Evolutionary conservation across 2,888 invertebrate species (phyloP), one percentile per base, ranked within the genome.

Genomic region (Beris morrisii): DNA sequence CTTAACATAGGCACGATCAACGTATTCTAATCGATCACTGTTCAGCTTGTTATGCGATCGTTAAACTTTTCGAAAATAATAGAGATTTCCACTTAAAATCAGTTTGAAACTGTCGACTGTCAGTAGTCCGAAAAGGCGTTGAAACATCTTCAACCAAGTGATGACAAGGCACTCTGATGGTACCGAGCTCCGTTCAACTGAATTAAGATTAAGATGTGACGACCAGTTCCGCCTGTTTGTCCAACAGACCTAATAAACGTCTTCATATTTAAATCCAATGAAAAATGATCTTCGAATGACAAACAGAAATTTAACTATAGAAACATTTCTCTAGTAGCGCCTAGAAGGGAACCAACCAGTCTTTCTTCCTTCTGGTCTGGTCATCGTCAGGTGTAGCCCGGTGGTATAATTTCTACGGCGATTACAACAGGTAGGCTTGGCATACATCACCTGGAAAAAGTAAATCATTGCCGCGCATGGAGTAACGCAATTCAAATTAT

Each of bases 211-310:
- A 30, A 61, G 61, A 61, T 52, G 61, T 61, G 61, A 61, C 38
- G 52, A 15, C n/a, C 50, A 32, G 38, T 52, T 50, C 13, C 52
- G 38, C 48, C 32, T 46, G 31, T 30, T 30, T 59, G 15, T 61
- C 61, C 31, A 61, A 50, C 38, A 61, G 61, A 38, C 50, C 61
- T 61, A 61, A 61, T 61, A 61, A 61, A 61, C 50, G 50, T 50
- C 61, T 31, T 13, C 61, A 43, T 38, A 9, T 22, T 59, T 48
- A 59, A 59, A 61, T 50, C 32, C 50, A 52, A 52, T 61, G 61
- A 61, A 61, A 61, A 61, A 61, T 61, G 61, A 61, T 61, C 61
- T 50, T 50, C 30, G 50, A 61, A 61, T 61, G 61, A 61, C 50
- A 61, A 61, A 61, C 61, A 61, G 50, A 52, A 61, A 61, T 50